phyloP scores from a whole-genome alignment of 2,888 invertebrate species.

The Cryptus armator region DNA sequence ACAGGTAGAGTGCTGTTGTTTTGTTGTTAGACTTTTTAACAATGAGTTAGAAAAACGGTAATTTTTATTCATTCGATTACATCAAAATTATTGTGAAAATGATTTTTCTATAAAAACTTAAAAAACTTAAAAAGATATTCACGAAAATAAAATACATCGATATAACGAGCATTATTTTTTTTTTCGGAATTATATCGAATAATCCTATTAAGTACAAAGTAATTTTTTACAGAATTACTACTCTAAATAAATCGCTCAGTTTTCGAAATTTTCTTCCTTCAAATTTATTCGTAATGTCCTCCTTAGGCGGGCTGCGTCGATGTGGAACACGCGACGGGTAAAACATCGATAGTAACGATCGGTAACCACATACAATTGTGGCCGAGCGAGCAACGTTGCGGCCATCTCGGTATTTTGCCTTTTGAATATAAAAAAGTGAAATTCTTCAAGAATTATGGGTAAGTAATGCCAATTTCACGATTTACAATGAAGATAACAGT shows the following conservation, averaged over 20 bases:
- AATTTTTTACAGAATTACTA: too few species aligned
- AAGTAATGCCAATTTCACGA: slow-evolving; percentile 32
- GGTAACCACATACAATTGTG: slow-evolving; percentile 73
- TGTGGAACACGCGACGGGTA: slow-evolving; percentile 39
- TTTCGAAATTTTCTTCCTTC: background rate
- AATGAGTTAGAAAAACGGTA: background rate
- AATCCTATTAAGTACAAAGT: too few species aligned
- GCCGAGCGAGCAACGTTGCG: slow-evolving; percentile 70
- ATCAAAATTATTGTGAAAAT: background rate
- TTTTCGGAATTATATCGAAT: background rate
- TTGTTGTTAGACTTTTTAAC: background rate
- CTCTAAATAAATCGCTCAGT: background rate
- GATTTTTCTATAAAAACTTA: background rate
- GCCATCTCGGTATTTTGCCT: slow-evolving; percentile 63
- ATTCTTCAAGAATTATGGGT: slow-evolving; percentile 75
- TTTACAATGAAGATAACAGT: background rate
- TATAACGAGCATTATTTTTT: background rate
- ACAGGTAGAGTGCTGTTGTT: slow-evolving; percentile 7
- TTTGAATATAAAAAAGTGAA: slow-evolving; percentile 75
- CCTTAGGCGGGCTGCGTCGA: slow-evolving; percentile 70
- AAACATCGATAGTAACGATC: slow-evolving; percentile 72
- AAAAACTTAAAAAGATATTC: too few species aligned
- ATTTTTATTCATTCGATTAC: background rate
- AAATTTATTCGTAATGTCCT: background rate
- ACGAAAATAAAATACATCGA: too few species aligned